These are phyloP conservation scores for Hyperoplus immaculatus DNA, from an alignment of 2,797 vertebrate genomes.

Conservation along the genomic window DNA sequence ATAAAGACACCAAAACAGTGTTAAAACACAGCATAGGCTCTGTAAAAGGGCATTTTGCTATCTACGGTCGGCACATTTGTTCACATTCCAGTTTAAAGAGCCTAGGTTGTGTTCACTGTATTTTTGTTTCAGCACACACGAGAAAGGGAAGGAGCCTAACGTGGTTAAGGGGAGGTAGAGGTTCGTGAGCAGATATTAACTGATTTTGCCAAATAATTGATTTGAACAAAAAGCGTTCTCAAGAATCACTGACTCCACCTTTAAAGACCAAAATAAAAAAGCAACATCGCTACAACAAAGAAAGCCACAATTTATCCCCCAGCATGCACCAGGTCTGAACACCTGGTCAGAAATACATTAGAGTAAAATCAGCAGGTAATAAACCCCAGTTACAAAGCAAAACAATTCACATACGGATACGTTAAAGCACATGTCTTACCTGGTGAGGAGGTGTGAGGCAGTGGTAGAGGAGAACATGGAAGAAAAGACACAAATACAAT, in stretches of 20 bases:
- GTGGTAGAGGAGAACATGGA: conserved; percentile 10
- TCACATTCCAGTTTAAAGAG: too few species aligned
- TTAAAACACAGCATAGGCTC: too few species aligned
- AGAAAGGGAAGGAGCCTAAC: too few species aligned
- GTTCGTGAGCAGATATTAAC: too few species aligned
- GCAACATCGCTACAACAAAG: background rate
- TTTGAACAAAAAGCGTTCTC: background rate
- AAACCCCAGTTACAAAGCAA: background rate
- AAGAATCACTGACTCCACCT: background rate
- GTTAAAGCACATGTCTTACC: conserved; percentile 33
- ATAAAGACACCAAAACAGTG: too few species aligned
- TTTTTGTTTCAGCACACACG: too few species aligned
- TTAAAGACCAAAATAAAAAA: background rate
- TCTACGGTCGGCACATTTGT: too few species aligned
- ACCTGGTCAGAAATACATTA: background rate
- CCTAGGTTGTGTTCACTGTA: too few species aligned
- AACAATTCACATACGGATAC: background rate
- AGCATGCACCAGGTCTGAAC: background rate
- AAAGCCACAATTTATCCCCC: background rate
- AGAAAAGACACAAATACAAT: background rate
- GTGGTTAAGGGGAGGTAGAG: too few species aligned
- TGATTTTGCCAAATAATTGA: too few species aligned
- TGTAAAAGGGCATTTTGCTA: too few species aligned
- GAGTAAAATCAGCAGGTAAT: background rate
- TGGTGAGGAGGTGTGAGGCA: background rate